Evolutionary conservation across 2,797 vertebrate species (phyloP).

Genomic region (Danio albolineatus): DNA sequence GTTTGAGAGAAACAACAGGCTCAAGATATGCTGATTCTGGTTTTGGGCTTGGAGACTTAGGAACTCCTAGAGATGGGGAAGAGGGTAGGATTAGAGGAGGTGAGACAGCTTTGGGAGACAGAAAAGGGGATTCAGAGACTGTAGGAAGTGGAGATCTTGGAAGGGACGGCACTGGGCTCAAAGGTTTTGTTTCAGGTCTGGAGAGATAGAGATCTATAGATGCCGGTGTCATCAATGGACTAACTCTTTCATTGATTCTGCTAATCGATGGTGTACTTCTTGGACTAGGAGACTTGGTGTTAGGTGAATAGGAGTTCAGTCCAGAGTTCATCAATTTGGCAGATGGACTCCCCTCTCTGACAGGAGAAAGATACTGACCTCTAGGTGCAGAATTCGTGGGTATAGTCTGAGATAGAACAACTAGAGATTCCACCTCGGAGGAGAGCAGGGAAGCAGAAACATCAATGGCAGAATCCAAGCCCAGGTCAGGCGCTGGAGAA

Average conservation of each 20-base stretch:
- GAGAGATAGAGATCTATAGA: constrained; percentile 29
- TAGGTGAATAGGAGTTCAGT: constrained; percentile 57
- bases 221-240: constrained; percentile 25
- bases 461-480: constrained; percentile 69
- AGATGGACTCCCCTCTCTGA: constrained; percentile 67
- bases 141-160: constrained; percentile 10
- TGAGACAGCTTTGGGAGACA: constrained; percentile 63
- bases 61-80: constrained; percentile 57
- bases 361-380: constrained; percentile 55
- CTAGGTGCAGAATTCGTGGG: constrained; percentile 46
- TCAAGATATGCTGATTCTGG: constrained; percentile 50
- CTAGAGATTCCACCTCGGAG: constrained; percentile 67
- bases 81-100: constrained; percentile 56
- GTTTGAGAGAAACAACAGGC: constrained; percentile 3
- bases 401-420: constrained; percentile 68
- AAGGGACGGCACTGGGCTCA: constrained; percentile 27
- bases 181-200: constrained; percentile 21
- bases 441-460: constrained; percentile 66
- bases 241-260: constrained; percentile 33
- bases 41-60: constrained; percentile 36
- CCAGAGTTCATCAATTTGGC: constrained; percentile 67
- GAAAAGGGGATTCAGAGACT: constrained; percentile 21
- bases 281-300: constrained; percentile 62
- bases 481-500: constrained; percentile 65
- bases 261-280: constrained; percentile 42